Conservation (phyloP, 2,888 invertebrate genomes). For the Chromoteleia sp. region DNA sequence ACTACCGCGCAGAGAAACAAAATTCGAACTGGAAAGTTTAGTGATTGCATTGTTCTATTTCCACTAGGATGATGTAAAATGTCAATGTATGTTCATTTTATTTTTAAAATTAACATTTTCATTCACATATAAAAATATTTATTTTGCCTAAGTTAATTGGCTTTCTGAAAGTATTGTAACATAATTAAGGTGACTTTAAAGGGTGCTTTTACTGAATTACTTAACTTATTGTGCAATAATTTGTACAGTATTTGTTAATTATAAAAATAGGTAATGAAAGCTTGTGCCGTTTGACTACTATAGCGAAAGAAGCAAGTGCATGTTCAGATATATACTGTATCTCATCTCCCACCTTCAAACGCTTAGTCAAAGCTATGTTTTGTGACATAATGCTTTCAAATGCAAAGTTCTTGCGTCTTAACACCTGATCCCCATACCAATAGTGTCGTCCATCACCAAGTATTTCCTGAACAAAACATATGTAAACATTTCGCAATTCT, state of each 20-base stretch:
- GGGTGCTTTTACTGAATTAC: too few species aligned
- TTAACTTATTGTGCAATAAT: too few species aligned
- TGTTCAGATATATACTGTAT: conserved; percentile 75
- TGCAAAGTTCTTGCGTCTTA: conserved; percentile 33
- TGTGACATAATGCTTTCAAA: conserved; percentile 62
- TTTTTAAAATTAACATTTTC: too few species aligned
- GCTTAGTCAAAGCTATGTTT: conserved; percentile 16
- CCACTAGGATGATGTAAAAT: too few species aligned
- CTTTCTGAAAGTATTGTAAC: too few species aligned
- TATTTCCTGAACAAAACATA: not conserved
- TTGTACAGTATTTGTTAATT: too few species aligned
- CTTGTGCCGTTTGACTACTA: conserved; percentile 71
- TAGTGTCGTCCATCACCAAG: conserved; percentile 5
- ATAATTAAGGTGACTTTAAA: too few species aligned
- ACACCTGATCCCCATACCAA: conserved; percentile 36
- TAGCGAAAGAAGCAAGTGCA: conserved; percentile 71
- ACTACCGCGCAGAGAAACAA: not conserved
- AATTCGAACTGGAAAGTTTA: not conserved
- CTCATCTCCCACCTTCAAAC: conserved; percentile 71
- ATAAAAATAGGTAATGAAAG: not conserved
- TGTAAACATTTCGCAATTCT: too few species aligned
- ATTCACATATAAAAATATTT: too few species aligned
- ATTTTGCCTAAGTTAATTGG: too few species aligned
- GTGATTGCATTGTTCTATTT: not conserved
- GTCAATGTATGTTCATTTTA: not conserved